Base-by-base conservation (phyloP, 2,888 invertebrate genomes). In the Cephus spinipes region DNA sequence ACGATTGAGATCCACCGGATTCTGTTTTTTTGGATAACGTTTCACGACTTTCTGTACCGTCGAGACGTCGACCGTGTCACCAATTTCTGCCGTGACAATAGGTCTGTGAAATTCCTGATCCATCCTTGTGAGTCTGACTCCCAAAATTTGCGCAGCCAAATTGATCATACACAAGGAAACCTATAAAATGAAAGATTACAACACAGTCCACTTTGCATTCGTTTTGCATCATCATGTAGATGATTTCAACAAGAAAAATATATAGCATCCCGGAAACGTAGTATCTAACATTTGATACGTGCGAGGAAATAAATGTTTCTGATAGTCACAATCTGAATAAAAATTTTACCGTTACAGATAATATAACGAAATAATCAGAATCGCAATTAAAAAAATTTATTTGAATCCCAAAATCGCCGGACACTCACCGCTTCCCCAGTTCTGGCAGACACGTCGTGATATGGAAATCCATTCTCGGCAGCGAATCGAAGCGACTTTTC, bases 371-470 rank as follows among this genome's bases (percentile, higher is more conserved):
- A 30, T 79, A 68, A 75, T 74, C 36, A 73, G 68, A 73, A 23
- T 2, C 23, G 23, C 23, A 55, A 23, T 55, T 23, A 2, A 55
- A 6, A 6, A 55, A 55, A 23, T 23, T 55, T 23, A 23, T 23
- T 9, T 23, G 23, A 55, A 23, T 55, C 9, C 23, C 23, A 23
- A 55, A 55, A 9, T 55, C 23, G 6, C 2, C 9, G 9, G 9
- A 55, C 23, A 55, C 88, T 90, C 92, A 95, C 95, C 92, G 94
- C 94, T 92, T 96, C 96, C 11, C 96, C 95, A 4, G 95, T 96
- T 87, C 95, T 93, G 9, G 96, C 95, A 9, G 96, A 96, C 76
- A 95, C 94, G 80, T 94, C 93, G 86, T 93, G 94, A 85, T 92
- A 94, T 78, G 93, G 92, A 79, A 95, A 88, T 55, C 94, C 92